phyloP scores from a whole-genome alignment of 2,888 invertebrate species.

The Pseudeuparius sepicola region DNA sequence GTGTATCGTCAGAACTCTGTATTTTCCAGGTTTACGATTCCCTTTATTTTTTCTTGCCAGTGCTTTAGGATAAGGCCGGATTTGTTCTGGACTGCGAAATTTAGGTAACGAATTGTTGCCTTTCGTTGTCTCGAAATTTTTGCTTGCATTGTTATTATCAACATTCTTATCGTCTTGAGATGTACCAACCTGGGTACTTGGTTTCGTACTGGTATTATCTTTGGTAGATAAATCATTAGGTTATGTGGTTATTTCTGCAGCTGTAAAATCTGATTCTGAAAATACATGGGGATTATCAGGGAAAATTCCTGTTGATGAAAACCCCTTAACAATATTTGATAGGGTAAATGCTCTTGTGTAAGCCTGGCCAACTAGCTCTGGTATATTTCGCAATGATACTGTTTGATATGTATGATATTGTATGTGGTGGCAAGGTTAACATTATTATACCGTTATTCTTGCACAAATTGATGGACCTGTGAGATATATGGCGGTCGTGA shows the following conservation, averaged over 20 bases:
- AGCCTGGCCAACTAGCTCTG: conserved; percentile 15
- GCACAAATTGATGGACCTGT: conserved; percentile 13
- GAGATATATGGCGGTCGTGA: conserved; percentile 16
- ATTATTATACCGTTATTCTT: conserved; percentile 11
- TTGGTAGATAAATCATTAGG: too few relatives aligned
- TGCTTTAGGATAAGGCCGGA: too few relatives aligned
- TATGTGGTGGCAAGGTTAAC: conserved; percentile 11
- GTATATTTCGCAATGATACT: conserved; percentile 13
- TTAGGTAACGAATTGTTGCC: too few relatives aligned
- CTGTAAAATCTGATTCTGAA: conserved; percentile 17
- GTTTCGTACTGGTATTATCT: too few relatives aligned
- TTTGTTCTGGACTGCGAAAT: too few relatives aligned
- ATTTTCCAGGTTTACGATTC: too few relatives aligned
- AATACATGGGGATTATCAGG: conserved; percentile 17
- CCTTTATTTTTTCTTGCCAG: too few relatives aligned
- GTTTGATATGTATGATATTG: conserved; percentile 14
- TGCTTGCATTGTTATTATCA: too few relatives aligned
- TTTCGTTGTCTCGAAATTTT: too few relatives aligned
- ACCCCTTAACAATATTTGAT: conserved; percentile 10
- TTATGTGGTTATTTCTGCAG: conserved; percentile 16
- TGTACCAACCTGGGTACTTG: too few relatives aligned
- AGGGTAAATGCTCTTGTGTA: conserved; percentile 14
- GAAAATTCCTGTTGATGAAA: conserved; percentile 17
- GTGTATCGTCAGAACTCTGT: too few relatives aligned
- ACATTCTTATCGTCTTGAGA: too few relatives aligned